Conservation (phyloP, 2,113 vertebrate genomes). For the Alaudala cheleensis region DNA sequence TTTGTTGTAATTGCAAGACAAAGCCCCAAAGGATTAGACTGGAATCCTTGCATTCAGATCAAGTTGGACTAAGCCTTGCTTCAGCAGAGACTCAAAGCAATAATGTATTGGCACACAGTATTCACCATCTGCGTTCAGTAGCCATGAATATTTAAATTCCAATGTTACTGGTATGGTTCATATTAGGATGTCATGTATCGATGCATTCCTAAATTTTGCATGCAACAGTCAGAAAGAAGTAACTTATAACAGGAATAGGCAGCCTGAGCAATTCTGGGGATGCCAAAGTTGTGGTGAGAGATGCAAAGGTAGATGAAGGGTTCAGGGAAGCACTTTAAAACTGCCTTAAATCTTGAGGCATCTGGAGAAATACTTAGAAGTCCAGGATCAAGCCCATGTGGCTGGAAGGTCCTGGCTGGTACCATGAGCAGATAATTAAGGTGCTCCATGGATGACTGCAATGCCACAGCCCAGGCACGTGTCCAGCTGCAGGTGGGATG, state of each 20-base stretch:
- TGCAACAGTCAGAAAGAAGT: conserved; percentile 19
- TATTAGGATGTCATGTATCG: conserved; percentile 56
- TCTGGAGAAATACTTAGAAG: background rate
- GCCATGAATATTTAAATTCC: conserved; percentile 69
- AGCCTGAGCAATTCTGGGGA: background rate
- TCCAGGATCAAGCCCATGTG: background rate
- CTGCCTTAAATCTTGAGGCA: background rate
- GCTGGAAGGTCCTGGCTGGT: background rate
- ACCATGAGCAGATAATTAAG: background rate
- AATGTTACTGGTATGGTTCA: conserved; percentile 43
- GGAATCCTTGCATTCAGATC: conserved; percentile 74
- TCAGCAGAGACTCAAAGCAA: conserved; percentile 67
- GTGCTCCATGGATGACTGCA: background rate
- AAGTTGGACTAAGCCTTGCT: conserved; percentile 62
- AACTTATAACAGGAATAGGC: background rate
- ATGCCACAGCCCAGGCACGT: background rate
- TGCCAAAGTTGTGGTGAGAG: background rate
- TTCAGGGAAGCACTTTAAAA: background rate
- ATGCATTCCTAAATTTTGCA: conserved; percentile 64
- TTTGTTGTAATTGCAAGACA: conserved; percentile 80
- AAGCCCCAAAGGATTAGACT: conserved; percentile 74
- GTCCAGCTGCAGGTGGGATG: conserved; percentile 46
- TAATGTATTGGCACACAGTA: conserved; percentile 67
- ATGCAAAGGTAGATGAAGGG: background rate
- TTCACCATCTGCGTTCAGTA: conserved; percentile 62